phyloP scores from a whole-genome alignment of 2,888 invertebrate species.

The Epirrhoe tristata region DNA sequence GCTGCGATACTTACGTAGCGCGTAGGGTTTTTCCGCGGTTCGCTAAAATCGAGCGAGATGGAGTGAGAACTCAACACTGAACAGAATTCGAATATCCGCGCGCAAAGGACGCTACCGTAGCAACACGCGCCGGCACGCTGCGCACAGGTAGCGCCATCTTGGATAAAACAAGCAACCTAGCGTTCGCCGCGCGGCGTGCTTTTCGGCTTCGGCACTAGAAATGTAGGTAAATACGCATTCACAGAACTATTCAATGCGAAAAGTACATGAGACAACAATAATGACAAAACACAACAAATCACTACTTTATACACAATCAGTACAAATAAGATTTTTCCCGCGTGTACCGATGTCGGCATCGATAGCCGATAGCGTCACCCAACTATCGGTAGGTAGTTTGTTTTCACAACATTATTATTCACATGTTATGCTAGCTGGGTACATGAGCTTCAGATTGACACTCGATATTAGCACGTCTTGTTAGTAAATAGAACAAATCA shows the following conservation, averaged over 20 bases:
- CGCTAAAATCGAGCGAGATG: conserved; percentile 73
- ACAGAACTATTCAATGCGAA: not conserved
- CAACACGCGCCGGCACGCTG: conserved; percentile 6
- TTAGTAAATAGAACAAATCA: conserved; percentile 4
- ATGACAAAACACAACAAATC: conserved; percentile 41
- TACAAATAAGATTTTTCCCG: conserved; percentile 65
- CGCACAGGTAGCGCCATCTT: conserved; percentile 81
- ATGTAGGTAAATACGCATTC: not conserved
- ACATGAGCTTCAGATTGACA: not conserved
- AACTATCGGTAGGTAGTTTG: conserved; percentile 53
- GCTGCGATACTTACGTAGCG: conserved; percentile 70
- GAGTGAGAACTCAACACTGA: conserved; percentile 25
- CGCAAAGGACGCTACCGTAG: conserved; percentile 68
- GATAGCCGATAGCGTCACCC: conserved; percentile 55
- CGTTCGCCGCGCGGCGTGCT: conserved; percentile 67
- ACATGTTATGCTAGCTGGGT: not conserved
- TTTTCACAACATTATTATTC: conserved; percentile 45
- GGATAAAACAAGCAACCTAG: conserved; percentile 54
- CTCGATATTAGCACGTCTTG: not conserved
- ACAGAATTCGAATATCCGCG: conserved; percentile 73
- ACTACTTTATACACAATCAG: conserved; percentile 5
- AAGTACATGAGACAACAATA: conserved; percentile 31
- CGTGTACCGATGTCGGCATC: conserved; percentile 67
- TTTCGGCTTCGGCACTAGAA: conserved; percentile 45
- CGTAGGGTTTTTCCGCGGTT: conserved; percentile 58